Evolutionary conservation across 2,888 invertebrate species (phyloP).

Genomic region (Athalia cordata): DNA sequence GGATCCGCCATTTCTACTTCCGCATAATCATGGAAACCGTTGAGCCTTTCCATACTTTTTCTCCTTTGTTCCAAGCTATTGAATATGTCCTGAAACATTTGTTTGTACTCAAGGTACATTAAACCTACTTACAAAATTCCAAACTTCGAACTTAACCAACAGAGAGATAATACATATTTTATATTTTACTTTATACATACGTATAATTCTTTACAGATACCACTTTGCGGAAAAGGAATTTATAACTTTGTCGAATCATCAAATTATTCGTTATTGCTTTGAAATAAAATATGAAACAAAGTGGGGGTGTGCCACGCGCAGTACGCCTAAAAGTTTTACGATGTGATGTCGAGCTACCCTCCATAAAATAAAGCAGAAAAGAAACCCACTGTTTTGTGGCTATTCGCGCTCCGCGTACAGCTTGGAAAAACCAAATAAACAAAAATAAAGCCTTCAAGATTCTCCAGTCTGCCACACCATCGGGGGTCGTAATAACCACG

Average conservation of each 20-base stretch:
- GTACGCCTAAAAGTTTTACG: constrained; percentile 4
- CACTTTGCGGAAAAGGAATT: neutral
- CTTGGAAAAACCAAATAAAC: constrained; percentile 14
- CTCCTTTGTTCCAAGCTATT: constrained; percentile 69
- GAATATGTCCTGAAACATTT: constrained; percentile 66
- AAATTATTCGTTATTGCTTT: constrained; percentile 3
- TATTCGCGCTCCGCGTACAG: neutral
- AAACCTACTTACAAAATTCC: neutral
- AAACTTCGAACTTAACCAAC: neutral
- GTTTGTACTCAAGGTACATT: neutral
- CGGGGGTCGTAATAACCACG: neutral
- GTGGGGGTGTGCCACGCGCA: neutral
- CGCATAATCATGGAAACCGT: constrained; percentile 65
- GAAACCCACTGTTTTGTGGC: constrained; percentile 9
- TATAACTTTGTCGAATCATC: constrained; percentile 12
- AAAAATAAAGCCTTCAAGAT: constrained; percentile 7
- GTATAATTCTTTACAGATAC: neutral
- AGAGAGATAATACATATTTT: too few species aligned
- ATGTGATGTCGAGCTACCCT: constrained; percentile 8
- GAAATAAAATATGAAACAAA: constrained; percentile 23
- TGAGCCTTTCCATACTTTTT: constrained; percentile 68
- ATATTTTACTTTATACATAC: too few species aligned
- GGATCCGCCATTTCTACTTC: constrained; percentile 61
- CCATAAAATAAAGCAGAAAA: constrained; percentile 21
- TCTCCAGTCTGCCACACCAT: neutral